Evolutionary conservation across 2,113 vertebrate genomes (phyloP), one percentile per base, ranked within the genome.

Genomic region (Engraulis encrasicolus): DNA sequence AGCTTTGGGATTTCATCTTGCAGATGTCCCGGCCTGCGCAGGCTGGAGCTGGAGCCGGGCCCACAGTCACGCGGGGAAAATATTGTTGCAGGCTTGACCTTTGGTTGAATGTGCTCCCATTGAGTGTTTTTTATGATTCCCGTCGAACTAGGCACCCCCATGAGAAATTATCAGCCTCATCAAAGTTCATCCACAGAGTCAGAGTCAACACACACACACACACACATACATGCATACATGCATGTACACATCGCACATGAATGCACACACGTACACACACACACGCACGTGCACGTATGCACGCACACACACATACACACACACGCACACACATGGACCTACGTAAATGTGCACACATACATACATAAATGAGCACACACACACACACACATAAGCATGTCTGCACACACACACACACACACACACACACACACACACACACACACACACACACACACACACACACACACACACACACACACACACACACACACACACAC

Each of bases 21-120:
- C 94, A 95, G 93, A 94, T 93, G 92, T 89, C 87, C 66, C 34
- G 84, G 89, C 66, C 34, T 83, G 89, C 89, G 82, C 17, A 74
- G 74, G 85, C 87, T 88, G 89, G 88, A 92, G 91, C 85, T 31
- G 79, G 88, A n/a, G n/a, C n/a, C n/a, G n/a, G n/a, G n/a, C 80
- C 89, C 90, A 61, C 87, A 88, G 92, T 94, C 91, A 83, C 84
- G 2, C 78, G 84, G 84, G 89, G 92, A 93, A 93, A 95, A 95
- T 94, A 95, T 95, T 95, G 92, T 95, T 86, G 71, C 90, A 93
- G 91, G 84, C 48, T 89, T 91, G 92, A 94, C 91, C 92, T 93
- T 90, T 82, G 92, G 91, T 94, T 94, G 91, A 94, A 92, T 92
- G 86, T 40, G 86, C 82, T 88, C 89, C 87, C 87, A 92, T 87